Base-by-base conservation (phyloP, 2,797 vertebrate genomes). In the Betta splendens region DNA sequence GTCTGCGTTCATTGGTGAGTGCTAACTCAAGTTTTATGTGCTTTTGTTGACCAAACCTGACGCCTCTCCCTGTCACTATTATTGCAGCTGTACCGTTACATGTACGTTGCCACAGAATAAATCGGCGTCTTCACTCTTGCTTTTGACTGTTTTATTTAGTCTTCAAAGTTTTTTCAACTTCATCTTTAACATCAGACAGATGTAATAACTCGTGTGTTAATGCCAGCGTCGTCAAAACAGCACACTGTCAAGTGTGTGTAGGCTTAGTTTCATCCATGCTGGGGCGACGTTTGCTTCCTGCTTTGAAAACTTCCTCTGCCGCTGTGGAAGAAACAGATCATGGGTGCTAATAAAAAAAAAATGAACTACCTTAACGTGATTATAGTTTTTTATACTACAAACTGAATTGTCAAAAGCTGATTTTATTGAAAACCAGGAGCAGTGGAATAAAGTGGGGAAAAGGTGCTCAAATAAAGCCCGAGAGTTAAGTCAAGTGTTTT, bases 211-310 rank as follows among this genome's bases (percentile, higher is more conserved):
- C 7, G 9, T 29, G 23, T 25, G 23, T 25, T 29, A 3, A 1
- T 18, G 11, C 18, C n/a, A 5, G 2, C 7, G 25, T 22, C 0
- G n/a, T 50, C 2, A 5, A 9, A 62, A 26, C 12, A 36, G 13
- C 31, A 25, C 3, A 7, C 18, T 29, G 39, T 13, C 1, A n/a
- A 5, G 11, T 15, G 2, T 21, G 9, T 35, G 20, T 5, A 3
- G 9, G 42, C 33, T 4, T 18, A 53, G 17, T 21, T 18, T 15
- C 28, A 69, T 67, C 33, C 58, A 57, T 35, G 43, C 29, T 40
- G 51, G n/a, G 45, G 56, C 53, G 44, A 61, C 9, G 55, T 71
- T 58, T 59, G 84, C 86, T 91, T 91, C 89, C 89, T 90, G 87
- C 70, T 87, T 89, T 55, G 25, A 49, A 77, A 65, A 79, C 85